These are phyloP conservation scores for Antechinus flavipes DNA, from an alignment of 2,113 vertebrate genomes.

Conservation along the genomic window DNA sequence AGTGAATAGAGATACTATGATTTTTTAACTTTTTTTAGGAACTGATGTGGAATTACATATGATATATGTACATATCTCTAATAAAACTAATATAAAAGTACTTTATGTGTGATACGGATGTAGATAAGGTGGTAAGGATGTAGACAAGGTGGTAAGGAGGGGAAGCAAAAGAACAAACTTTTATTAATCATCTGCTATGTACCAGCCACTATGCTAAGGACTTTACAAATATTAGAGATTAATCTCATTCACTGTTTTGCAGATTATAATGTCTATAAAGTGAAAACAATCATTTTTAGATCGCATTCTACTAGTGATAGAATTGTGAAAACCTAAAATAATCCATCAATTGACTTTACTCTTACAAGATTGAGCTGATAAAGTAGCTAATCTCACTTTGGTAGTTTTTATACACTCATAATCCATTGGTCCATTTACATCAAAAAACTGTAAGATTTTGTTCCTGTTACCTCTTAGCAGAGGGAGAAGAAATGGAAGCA, in stretches of 20 bases:
- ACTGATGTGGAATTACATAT: not conserved
- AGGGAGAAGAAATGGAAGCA: not conserved
- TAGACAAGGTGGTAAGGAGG: too few relatives aligned
- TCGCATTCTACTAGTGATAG: not conserved
- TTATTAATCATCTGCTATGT: not conserved
- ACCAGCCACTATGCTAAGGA: not conserved
- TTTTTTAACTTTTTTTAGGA: not conserved
- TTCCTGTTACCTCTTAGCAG: not conserved
- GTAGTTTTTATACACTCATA: not conserved
- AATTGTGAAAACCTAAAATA: not conserved
- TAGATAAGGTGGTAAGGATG: not conserved
- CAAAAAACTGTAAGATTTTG: not conserved
- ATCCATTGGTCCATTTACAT: too few relatives aligned
- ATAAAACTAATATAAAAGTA: too few relatives aligned
- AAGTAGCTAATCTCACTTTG: not conserved
- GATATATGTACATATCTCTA: too few relatives aligned
- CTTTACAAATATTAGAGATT: not conserved
- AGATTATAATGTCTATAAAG: not conserved
- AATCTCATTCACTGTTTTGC: not conserved
- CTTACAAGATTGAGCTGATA: not conserved
- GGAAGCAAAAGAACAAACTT: not conserved
- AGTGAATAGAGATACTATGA: not conserved
- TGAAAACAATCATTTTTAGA: not conserved
- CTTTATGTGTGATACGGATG: not conserved
- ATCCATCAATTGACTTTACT: not conserved